phyloP scores from a whole-genome alignment of 2,888 invertebrate species.

The Netelia melanura region DNA sequence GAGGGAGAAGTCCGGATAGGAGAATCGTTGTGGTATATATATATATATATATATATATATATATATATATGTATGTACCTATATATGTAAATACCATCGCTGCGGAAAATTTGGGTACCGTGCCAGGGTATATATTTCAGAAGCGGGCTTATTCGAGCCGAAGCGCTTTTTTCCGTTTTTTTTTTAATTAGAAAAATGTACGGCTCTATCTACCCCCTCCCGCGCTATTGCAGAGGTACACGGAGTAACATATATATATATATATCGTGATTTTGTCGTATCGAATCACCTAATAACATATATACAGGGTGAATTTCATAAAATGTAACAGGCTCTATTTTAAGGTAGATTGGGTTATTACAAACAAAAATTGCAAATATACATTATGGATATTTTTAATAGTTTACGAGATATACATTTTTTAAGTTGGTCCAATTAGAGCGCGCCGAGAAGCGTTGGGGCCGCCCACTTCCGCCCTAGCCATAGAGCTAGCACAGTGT shows the following conservation, averaged over 20 bases:
- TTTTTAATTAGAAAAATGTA: slow-evolving; percentile 66
- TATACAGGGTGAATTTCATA: too few relatives aligned
- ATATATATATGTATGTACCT: not conserved
- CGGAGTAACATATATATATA: not conserved
- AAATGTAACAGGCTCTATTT: too few relatives aligned
- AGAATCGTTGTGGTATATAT: slow-evolving; percentile 16
- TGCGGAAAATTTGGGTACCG: slow-evolving; percentile 63
- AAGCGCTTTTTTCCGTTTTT: slow-evolving; percentile 36
- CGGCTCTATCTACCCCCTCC: not conserved
- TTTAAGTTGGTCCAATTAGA: too few relatives aligned
- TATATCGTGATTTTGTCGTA: too few relatives aligned
- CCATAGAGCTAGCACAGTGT: too few relatives aligned
- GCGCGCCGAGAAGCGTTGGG: too few relatives aligned
- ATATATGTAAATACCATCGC: slow-evolving; percentile 20
- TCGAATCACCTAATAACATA: too few relatives aligned
- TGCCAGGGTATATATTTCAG: slow-evolving; percentile 56
- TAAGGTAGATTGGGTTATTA: too few relatives aligned
- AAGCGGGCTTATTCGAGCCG: slow-evolving; percentile 55
- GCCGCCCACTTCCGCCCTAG: too few relatives aligned
- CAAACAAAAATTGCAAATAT: too few relatives aligned
- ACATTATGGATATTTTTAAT: too few relatives aligned
- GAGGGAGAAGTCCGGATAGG: not conserved
- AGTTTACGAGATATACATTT: too few relatives aligned
- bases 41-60: not conserved
- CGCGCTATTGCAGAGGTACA: not conserved